A percentile compares a stretch with the other conserved stretches of the same genome.
phyloP scores from a whole-genome alignment of 1,140 invertebrate species.

The Reticulitermes speratus region DNA sequence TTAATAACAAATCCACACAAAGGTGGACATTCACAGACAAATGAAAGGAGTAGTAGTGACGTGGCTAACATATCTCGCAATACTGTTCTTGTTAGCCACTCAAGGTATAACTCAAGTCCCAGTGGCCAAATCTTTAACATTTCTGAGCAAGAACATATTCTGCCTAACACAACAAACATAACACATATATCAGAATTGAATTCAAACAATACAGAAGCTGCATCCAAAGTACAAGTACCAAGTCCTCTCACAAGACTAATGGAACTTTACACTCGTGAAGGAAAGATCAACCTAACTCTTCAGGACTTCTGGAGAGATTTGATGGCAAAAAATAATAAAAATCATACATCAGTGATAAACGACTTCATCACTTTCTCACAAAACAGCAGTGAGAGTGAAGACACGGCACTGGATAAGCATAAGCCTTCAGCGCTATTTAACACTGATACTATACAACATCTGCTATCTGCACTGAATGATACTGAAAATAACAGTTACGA shows the following conservation, averaged over 20 bases:
- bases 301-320: background rate
- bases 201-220: background rate
- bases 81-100: background rate
- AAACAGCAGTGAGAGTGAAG: background rate
- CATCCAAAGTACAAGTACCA: background rate
- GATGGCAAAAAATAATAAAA: background rate
- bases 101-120: background rate
- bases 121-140: background rate
- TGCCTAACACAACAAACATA: background rate
- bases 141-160: background rate
- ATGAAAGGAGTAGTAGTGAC: background rate
- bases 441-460: background rate
- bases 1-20: background rate
- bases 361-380: background rate
- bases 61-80: background rate
- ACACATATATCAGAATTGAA: background rate
- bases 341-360: background rate
- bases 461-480: background rate
- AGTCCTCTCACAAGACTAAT: background rate
- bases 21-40: background rate
- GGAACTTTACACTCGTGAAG: background rate
- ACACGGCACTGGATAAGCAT: background rate
- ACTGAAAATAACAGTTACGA: background rate
- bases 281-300: background rate
- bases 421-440: background rate